Percentiles rank a stretch among this genome's conserved stretches.
Evolutionary conservation across 2,113 vertebrate species (phyloP).

Genomic region (Dendrocopos noguchii): DNA sequence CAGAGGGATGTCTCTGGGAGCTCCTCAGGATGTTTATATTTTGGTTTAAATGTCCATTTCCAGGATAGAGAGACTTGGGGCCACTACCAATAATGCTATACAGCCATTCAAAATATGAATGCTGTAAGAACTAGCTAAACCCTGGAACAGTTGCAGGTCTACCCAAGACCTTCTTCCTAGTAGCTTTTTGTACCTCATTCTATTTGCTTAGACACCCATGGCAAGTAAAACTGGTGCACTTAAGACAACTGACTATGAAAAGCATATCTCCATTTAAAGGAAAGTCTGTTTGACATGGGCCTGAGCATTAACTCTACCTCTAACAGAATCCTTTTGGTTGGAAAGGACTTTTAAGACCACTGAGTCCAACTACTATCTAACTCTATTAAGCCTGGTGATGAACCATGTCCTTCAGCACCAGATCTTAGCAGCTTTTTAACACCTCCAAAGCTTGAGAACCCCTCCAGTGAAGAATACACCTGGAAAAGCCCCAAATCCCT

Average conservation of each 20-base stretch:
- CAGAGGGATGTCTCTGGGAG: neutral
- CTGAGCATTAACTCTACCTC: neutral
- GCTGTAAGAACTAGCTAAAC: neutral
- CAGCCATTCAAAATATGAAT: neutral
- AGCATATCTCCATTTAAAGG: neutral
- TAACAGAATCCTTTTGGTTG: neutral
- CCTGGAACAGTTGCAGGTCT: neutral
- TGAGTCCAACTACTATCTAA: too few species aligned
- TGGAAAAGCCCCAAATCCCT: accelerated
- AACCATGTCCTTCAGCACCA: too few species aligned
- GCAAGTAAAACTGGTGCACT: neutral
- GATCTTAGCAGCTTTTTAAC: too few species aligned
- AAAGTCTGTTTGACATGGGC: neutral
- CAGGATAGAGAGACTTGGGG: neutral
- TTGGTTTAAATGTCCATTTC: accelerated
- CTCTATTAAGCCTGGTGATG: too few species aligned
- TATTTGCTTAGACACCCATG: neutral
- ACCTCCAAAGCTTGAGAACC: too few species aligned
- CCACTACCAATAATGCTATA: neutral
- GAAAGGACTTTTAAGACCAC: too few species aligned
- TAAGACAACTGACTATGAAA: neutral
- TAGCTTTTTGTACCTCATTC: neutral
- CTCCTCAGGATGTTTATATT: accelerated
- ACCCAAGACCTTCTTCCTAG: neutral
- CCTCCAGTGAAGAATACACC: too few species aligned